Evolutionary conservation across 2,797 vertebrate species (phyloP), one percentile per base, ranked within the genome.

Genomic region (Cyclopterus lumpus): DNA sequence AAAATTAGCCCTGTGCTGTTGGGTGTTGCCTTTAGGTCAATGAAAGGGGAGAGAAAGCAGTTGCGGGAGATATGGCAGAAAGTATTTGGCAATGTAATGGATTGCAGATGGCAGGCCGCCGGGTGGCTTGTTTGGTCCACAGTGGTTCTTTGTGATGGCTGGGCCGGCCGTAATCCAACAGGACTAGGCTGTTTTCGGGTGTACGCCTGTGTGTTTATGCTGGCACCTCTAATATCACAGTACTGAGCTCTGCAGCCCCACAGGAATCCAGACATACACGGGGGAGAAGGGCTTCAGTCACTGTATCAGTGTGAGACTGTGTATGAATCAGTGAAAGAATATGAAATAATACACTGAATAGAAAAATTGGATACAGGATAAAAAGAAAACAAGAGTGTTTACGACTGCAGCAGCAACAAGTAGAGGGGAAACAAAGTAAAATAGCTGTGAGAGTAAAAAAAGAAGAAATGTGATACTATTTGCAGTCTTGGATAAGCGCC

Each of bases 31-130:
- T 79, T 68, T 18, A 32, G 49, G 65, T 69, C 78, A 88, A 89
- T 85, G 83, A 90, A 66, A 84, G 87, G 73, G 77, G 59, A 83
- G 77, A 49, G 77, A 83, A 79, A 79, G 77, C 85, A 83, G 86
- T 81, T 75, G 81, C 4, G 58, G 84, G 81, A 88, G 83, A 88
- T 90, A 89, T 62, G 70, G 79, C 76, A 67, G 71, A 87, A 84
- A 83, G 82, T 68, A 78, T 91, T 90, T 91, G 89, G 86, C 83
- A 73, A 79, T 55, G 80, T 93, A 93, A 94, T 93, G 57, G 77
- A 91, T 87, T 88, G 87, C 93, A 94, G 93, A 94, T 93, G 93
- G 89, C 81, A 54, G 11, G 88, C 78, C 53, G 61, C 66, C 34
- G 64, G 81, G 58, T 55, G 84, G 65, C 83, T 83, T 88, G 86